These are phyloP conservation scores for Aphidoletes aphidimyza DNA, from an alignment of 2,888 invertebrate genomes.

Conservation along the genomic window DNA sequence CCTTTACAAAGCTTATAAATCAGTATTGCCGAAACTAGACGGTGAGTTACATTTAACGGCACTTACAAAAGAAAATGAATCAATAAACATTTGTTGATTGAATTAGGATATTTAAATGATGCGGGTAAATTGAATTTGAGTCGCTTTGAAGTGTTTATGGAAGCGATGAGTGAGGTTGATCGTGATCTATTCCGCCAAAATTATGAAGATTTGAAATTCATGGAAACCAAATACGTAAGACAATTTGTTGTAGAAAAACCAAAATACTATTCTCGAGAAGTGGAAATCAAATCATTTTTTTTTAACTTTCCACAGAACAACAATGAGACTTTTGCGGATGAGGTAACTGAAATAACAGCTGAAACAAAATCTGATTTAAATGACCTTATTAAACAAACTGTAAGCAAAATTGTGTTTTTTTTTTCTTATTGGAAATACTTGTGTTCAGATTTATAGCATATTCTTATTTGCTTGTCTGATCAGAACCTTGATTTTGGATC, in stretches of 20 bases:
- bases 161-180: conserved; percentile 78
- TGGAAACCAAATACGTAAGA: conserved; percentile 23
- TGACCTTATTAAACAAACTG: conserved; percentile 55
- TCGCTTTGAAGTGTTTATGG: conserved; percentile 88
- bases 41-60: conserved; percentile 70
- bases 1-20: conserved; percentile 88
- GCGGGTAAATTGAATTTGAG: conserved; percentile 82
- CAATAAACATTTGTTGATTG: conserved; percentile 58
- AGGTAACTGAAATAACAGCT: background rate
- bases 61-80: conserved; percentile 19
- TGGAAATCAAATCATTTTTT: background rate
- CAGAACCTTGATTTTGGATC: background rate
- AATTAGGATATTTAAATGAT: conserved; percentile 94
- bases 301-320: background rate
- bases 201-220: background rate
- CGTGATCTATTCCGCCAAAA: conserved; percentile 79
- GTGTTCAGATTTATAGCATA: no score
- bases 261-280: no score
- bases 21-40: conserved; percentile 83
- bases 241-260: background rate
- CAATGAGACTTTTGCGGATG: conserved; percentile 25
- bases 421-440: no score
- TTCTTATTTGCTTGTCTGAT: conserved; percentile 55
- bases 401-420: conserved; percentile 53
- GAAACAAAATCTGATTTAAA: conserved; percentile 22